phyloP scores from a whole-genome alignment of 1,140 invertebrate genomes.

The Philaenus spumarius region DNA sequence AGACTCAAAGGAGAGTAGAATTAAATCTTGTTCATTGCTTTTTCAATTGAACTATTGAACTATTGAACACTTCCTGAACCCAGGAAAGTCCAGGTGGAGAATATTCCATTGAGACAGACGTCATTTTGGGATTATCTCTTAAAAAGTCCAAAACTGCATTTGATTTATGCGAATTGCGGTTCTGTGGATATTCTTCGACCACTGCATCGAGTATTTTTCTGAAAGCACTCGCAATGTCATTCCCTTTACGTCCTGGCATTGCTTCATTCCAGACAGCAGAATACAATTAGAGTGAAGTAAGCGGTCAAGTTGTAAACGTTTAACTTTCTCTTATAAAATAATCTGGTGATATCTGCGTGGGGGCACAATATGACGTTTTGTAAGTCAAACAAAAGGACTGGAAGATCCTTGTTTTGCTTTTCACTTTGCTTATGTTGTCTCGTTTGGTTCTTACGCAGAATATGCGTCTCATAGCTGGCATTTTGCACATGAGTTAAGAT shows the following conservation, averaged over 20 bases:
- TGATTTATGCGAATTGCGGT: constrained; percentile 30
- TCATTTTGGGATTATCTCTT: constrained; percentile 20
- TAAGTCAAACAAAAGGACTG: too few species aligned
- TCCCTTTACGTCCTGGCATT: neutral
- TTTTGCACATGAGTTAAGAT: too few species aligned
- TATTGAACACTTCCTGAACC: constrained; percentile 32
- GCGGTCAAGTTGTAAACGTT: too few species aligned
- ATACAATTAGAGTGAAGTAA: neutral
- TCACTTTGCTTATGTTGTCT: too few species aligned
- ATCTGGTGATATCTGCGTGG: too few species aligned
- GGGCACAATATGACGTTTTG: too few species aligned
- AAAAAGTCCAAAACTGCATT: constrained; percentile 27
- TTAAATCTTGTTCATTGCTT: constrained; percentile 20
- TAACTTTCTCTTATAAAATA: too few species aligned
- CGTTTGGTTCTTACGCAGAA: too few species aligned
- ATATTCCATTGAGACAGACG: constrained; percentile 30
- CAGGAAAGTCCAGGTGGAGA: constrained; percentile 31
- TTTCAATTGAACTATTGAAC: constrained; percentile 31
- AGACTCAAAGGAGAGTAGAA: constrained; percentile 27
- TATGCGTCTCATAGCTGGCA: too few species aligned
- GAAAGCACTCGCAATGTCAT: neutral
- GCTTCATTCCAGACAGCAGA: neutral
- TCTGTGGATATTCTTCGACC: constrained; percentile 22
- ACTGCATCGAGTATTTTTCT: neutral
- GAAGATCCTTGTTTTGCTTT: too few species aligned